Evolutionary conservation across 2,797 vertebrate species (phyloP).

Genomic region (Discoglossus pictus): DNA sequence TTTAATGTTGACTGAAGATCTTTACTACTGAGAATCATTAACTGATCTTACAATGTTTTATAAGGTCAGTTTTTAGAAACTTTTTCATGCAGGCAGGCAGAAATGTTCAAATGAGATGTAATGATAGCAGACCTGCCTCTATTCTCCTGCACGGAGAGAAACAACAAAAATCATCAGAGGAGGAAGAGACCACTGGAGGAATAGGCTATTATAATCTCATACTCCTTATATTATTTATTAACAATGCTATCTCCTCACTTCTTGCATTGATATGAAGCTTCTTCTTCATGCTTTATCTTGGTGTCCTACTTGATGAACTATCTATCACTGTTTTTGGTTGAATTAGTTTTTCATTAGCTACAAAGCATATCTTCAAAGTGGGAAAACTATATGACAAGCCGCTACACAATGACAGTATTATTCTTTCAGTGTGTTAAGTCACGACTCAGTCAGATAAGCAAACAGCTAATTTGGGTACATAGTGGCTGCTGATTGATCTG

Average conservation of each 20-base stretch:
- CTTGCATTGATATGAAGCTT: constrained; percentile 20
- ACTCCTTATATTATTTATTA: constrained; percentile 2
- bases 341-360: constrained; percentile 15
- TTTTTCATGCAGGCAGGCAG: constrained; percentile 12
- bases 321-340: constrained; percentile 20
- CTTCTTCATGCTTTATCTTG: constrained; percentile 10
- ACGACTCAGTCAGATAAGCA: background rate
- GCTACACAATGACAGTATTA: background rate
- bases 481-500: too few relatives aligned
- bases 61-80: constrained; percentile 15
- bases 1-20: background rate
- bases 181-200: background rate
- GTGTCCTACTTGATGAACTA: constrained; percentile 30
- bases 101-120: constrained; percentile 16
- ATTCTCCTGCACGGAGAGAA: background rate
- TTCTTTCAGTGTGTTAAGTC: background rate
- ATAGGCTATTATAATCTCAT: constrained; percentile 11
- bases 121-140: constrained; percentile 1
- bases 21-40: constrained; percentile 8
- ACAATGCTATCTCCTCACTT: constrained; percentile 16
- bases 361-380: constrained; percentile 14
- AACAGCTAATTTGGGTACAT: background rate
- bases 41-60: constrained; percentile 19
- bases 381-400: background rate
- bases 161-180: background rate